Evolutionary conservation across 2,888 invertebrate genomes (phyloP).

Genomic region (Empis livida): DNA sequence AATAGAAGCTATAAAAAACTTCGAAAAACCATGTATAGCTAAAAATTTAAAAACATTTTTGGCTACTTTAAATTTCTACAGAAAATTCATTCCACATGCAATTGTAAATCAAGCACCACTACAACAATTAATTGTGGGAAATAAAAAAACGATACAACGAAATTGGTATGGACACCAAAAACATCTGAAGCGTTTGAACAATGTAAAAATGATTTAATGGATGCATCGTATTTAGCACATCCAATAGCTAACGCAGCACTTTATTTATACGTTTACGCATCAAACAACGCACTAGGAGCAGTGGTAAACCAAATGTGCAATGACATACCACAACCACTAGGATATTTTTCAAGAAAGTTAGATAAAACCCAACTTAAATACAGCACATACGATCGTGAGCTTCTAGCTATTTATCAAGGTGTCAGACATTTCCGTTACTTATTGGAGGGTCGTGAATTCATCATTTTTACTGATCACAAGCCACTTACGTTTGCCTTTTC

Average conservation of each 20-base stretch:
- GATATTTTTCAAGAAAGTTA: not conserved
- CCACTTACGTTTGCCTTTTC: too few relatives aligned
- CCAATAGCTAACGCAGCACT: conserved; percentile 16
- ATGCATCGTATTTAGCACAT: conserved; percentile 21
- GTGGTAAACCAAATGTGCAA: not conserved
- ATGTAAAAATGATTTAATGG: conserved; percentile 3
- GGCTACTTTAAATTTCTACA: conserved; percentile 27
- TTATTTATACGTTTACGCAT: not conserved
- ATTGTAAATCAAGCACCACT: conserved; percentile 4
- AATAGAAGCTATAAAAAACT: too few relatives aligned
- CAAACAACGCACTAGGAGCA: not conserved
- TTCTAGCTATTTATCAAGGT: not conserved
- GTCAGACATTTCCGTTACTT: too few relatives aligned
- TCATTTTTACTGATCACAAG: too few relatives aligned
- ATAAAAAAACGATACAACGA: conserved; percentile 9
- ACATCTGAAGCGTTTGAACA: conserved; percentile 1
- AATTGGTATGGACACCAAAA: conserved; percentile 4
- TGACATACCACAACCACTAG: not conserved
- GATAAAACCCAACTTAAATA: not conserved
- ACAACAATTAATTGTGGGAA: conserved; percentile 1
- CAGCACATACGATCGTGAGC: not conserved
- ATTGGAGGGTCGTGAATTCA: too few relatives aligned
- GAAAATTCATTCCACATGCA: conserved; percentile 18
- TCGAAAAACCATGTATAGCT: conserved; percentile 18
- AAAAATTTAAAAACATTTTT: conserved; percentile 21